Evolutionary conservation across 2,888 invertebrate genomes (phyloP), one percentile per base, ranked within the genome.

Genomic region (Drosophila robusta): DNA sequence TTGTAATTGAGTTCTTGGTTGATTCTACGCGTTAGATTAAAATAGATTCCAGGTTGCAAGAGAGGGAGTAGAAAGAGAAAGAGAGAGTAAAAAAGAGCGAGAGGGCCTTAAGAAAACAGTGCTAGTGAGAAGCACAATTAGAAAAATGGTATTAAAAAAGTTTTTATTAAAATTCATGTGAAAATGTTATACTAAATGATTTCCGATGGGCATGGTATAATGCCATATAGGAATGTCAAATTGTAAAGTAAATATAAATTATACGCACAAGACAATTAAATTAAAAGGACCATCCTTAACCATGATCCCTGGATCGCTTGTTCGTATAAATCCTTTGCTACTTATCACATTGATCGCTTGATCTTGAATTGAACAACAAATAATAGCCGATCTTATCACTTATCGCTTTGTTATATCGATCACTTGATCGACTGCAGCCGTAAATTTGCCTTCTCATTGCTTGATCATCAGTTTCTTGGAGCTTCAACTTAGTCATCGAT

Each of bases 401-500:
- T 3, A 24, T 16, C 9, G n/a, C 4, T n/a, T n/a, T 12, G 39
- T 36, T 22, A 7, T 11, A 39, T 56, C 46, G 70, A 39, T 16
- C 32, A 38, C 18, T 54, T 38, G 50, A 72, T 72, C 29, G 56
- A 32, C 34, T 36, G 39, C 18, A 50, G n/a, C 29, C 9, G 34
- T 34, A 5, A 34, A 34, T 34, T 12, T 34, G 34, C 34, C 12
- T 34, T 11, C 34, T 34, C 34, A 34, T 34, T 7, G 34, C 34
- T 34, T 34, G 34, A 34, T 12, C 34, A 34, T 34, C 34, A 47
- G 46, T 51, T 69, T 47, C 69, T 47, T 52, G 60, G 36, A 26
- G 32, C 18, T 32, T 42, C 42, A 18, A 18, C 36, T 68, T 44
- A 51, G 60, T 68, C 68, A 69, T 47, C n/a, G 36, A 50, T 32